Base-by-base conservation (phyloP, 2,113 vertebrate species). In the Silurus meridionalis region DNA sequence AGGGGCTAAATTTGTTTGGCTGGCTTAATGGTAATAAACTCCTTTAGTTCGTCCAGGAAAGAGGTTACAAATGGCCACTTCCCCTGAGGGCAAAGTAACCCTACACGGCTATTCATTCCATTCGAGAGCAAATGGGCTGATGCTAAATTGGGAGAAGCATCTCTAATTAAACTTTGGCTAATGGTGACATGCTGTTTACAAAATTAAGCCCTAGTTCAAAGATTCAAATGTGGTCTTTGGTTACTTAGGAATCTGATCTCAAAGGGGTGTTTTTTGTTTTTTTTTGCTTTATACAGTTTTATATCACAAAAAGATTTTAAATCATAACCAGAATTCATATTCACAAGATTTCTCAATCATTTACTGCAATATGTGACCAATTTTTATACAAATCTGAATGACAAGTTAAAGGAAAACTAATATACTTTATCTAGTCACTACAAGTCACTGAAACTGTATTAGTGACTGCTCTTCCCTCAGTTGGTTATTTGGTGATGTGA, bases 11-110 rank as follows among this genome's bases (percentile, higher is more conserved):
- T 87, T 61, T 86, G 63, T 85, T 86, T 87, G 81, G 37, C 57
- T 55, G 61, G 86, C 69, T 83, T 89, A 90, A 89, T 90, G 84
- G 85, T 91, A 91, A 92, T 92, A 92, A 93, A 94, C 90, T 90
- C 83, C 74, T 87, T 80, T 61, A 88, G 86, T 87, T 87, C 82
- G 82, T 88, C 83, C 28, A 28, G 83, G 15, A 55, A 80, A 86
- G 53, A 87, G 82, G 86, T 89, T 90, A 85, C 72, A 87, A 87
- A 86, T 64, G 74, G 83, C 87, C 80, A 86, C 8, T 28, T 60
- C 64, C 25, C 77, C 37, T 64, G 58, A 88, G 80, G 90, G 80
- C 82, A 86, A 83, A 79, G 78, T 77, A 88, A n/a, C 69, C 14
- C 86, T 17, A 79, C 87, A 83, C 74, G 60, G 85, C 87, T 83